Evolutionary conservation across 2,888 invertebrate species (phyloP).

Genomic region (Macaria notata): DNA sequence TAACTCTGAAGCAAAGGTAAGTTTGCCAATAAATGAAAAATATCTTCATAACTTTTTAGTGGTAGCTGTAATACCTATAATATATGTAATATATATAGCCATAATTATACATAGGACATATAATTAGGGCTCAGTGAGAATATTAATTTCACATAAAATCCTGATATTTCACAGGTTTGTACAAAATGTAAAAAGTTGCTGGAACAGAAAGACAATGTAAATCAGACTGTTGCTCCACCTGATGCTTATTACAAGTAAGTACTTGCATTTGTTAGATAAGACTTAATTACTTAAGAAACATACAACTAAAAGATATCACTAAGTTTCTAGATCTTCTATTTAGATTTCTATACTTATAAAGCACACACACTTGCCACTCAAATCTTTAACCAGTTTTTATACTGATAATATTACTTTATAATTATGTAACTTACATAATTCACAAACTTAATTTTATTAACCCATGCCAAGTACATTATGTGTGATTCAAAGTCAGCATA

Average conservation of each 20-base stretch:
- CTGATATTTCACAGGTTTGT: constrained; percentile 58
- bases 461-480: too few relatives aligned
- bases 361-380: too few relatives aligned
- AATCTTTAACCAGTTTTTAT: too few relatives aligned
- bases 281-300: neutral
- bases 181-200: constrained; percentile 54
- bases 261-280: neutral
- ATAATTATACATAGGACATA: neutral
- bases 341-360: too few relatives aligned
- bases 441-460: too few relatives aligned
- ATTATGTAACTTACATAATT: too few relatives aligned
- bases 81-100: neutral
- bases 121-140: neutral
- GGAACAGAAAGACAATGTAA: constrained; percentile 26
- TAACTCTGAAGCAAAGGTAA: constrained; percentile 85
- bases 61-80: neutral
- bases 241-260: constrained; percentile 82
- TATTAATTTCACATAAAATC: neutral
- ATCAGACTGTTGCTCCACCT: constrained; percentile 62
- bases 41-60: neutral
- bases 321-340: too few relatives aligned
- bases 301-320: neutral
- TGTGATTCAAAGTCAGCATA: too few relatives aligned
- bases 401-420: too few relatives aligned
- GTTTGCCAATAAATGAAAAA: constrained; percentile 42